Percentiles rank a stretch among this genome's conserved stretches.
Evolutionary conservation across 30 jellyfish, hydroid and myxozoan species (phyloP).

Genomic region (Aurelia aurita): DNA sequence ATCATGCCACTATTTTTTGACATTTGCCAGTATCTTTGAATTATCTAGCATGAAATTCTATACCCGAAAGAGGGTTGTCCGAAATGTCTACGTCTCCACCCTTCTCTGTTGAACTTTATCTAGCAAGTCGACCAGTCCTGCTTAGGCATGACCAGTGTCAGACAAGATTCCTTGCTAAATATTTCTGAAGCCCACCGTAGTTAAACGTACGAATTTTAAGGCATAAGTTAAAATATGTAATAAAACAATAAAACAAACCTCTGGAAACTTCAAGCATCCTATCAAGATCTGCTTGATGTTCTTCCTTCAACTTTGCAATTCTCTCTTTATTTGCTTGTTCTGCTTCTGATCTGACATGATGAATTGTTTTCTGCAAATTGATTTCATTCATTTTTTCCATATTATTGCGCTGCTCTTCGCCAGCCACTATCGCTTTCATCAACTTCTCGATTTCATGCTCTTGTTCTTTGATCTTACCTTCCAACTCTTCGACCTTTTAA

Average conservation of each 20-base stretch:
- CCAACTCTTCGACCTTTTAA: slow-evolving; percentile 13
- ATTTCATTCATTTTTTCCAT: slow-evolving; percentile 31
- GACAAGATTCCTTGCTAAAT: too few species aligned
- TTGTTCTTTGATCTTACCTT: slow-evolving; percentile 24
- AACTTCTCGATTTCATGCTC: slow-evolving; percentile 39
- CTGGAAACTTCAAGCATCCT: slow-evolving; percentile 63
- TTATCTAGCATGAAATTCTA: too few species aligned
- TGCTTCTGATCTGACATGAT: slow-evolving; percentile 51
- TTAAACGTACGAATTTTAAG: too few species aligned
- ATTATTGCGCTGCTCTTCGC: slow-evolving; percentile 38
- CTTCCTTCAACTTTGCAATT: slow-evolving; percentile 38
- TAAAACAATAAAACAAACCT: slow-evolving; percentile 30
- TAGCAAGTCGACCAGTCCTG: too few species aligned
- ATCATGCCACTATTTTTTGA: too few species aligned
- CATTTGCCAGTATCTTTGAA: too few species aligned
- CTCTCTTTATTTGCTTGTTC: slow-evolving; percentile 31
- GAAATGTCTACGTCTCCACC: too few species aligned
- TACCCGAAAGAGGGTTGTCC: too few species aligned
- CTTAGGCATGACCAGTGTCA: too few species aligned
- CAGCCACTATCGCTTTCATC: slow-evolving; percentile 13
- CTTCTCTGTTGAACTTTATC: too few species aligned
- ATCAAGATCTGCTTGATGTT: slow-evolving; percentile 71
- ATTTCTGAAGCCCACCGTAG: too few species aligned
- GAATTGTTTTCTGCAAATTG: slow-evolving; percentile 55
- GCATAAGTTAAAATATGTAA: too few species aligned